These are phyloP conservation scores for Harpagifer antarcticus DNA, from an alignment of 2,797 vertebrate species.

Conservation along the genomic window DNA sequence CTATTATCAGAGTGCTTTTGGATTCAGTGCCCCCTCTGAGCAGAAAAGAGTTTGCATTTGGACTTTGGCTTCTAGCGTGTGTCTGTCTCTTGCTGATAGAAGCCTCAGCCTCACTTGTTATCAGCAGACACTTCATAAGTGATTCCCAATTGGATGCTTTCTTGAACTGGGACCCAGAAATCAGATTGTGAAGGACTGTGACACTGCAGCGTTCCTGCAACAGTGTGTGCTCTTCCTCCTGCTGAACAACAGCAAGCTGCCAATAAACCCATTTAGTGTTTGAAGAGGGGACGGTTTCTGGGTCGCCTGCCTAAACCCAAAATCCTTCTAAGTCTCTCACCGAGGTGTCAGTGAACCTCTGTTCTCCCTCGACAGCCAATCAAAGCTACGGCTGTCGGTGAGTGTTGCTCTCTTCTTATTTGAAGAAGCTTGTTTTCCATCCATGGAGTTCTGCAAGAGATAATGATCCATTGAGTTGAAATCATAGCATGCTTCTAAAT, in stretches of 20 bases:
- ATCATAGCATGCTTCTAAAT: too few species aligned
- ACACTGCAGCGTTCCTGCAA: constrained; percentile 52
- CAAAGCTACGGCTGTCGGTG: constrained; percentile 46
- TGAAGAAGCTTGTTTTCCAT: too few species aligned
- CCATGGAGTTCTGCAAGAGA: too few species aligned
- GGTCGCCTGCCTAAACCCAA: constrained; percentile 12
- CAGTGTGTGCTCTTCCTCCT: constrained; percentile 39
- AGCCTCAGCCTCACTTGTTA: constrained; percentile 66
- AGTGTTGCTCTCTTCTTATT: too few species aligned
- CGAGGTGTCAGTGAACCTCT: constrained; percentile 45
- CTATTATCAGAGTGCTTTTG: constrained; percentile 10
- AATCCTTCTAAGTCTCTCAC: constrained; percentile 54
- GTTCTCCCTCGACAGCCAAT: constrained; percentile 54
- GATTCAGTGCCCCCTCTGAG: constrained; percentile 20
- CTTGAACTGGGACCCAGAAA: constrained; percentile 63
- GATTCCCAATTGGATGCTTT: constrained; percentile 74
- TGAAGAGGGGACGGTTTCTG: constrained; percentile 43
- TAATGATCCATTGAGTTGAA: too few species aligned
- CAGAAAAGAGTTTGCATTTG: constrained; percentile 37
- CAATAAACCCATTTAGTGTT: constrained; percentile 62
- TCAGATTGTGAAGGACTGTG: constrained; percentile 64
- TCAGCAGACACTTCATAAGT: constrained; percentile 74
- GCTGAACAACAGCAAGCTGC: constrained; percentile 62
- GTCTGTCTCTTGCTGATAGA: constrained; percentile 65
- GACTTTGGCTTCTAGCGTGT: constrained; percentile 36